A percentile compares a stretch with the other conserved stretches of the same genome.
These are phyloP conservation scores for Hippopotamyrus pictus DNA, from an alignment of 2,797 vertebrate species.

Conservation along the genomic window DNA sequence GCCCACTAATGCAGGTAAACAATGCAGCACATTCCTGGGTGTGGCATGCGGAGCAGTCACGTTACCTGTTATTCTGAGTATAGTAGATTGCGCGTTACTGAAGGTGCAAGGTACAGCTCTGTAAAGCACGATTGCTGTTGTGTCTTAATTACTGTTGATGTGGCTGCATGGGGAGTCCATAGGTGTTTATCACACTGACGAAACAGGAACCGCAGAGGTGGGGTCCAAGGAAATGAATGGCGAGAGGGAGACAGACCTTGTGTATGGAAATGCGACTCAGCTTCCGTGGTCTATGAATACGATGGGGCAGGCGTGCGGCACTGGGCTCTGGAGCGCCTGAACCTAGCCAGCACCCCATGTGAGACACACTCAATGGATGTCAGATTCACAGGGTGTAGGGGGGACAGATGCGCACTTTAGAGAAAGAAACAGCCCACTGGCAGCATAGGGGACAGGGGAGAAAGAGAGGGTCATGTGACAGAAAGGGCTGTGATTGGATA, in stretches of 20 bases:
- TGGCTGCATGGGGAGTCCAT: not conserved
- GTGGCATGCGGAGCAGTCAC: not conserved
- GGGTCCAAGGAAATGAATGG: not conserved
- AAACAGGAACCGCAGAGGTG: not conserved
- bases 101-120: not conserved
- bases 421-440: not conserved
- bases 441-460: not conserved
- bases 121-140: not conserved
- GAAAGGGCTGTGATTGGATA: not conserved
- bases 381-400: not conserved
- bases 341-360: not conserved
- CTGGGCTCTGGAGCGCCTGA: not conserved
- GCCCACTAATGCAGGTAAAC: not conserved
- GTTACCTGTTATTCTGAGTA: not conserved
- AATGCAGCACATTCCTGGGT: not conserved
- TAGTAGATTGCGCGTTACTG: not conserved
- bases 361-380: not conserved
- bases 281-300: not conserved
- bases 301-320: not conserved
- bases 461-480: not conserved
- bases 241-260: not conserved
- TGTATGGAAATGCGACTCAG: not conserved
- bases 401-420: not conserved
- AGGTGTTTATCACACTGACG: not conserved
- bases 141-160: not conserved